Percentiles rank a stretch among this genome's conserved stretches.
phyloP scores from a whole-genome alignment of 2,797 vertebrate species.

The Basileuterus tristriatus region DNA sequence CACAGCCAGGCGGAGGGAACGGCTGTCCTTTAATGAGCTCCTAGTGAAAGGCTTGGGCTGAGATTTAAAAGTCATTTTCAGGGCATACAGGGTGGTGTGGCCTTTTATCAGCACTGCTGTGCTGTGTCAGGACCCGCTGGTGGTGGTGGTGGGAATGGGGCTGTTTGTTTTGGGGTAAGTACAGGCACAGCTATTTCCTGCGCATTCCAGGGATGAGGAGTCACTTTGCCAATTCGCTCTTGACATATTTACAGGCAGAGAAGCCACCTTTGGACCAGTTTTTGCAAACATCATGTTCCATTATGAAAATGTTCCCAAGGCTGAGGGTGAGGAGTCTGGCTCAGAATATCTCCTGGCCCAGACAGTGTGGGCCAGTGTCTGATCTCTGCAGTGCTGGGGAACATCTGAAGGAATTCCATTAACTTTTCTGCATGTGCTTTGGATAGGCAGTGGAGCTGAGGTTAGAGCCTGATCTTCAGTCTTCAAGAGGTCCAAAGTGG shows the following conservation, averaged over 20 bases:
- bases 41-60: neutral
- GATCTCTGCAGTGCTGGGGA: constrained; percentile 4
- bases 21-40: neutral
- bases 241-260: constrained; percentile 63
- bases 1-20: neutral
- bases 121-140: neutral
- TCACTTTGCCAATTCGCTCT: constrained; percentile 42
- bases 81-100: neutral
- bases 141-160: neutral
- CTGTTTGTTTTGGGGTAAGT: constrained; percentile 44
- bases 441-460: neutral
- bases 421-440: neutral
- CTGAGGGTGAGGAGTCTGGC: constrained; percentile 33
- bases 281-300: constrained; percentile 30
- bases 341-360: constrained; percentile 38
- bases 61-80: neutral
- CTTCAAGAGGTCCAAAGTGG: neutral
- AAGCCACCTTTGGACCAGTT: constrained; percentile 64
- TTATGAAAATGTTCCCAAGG: constrained; percentile 41
- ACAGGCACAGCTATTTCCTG: constrained; percentile 65
- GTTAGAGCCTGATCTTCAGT: constrained; percentile 9
- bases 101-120: neutral
- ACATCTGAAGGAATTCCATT: constrained; percentile 32
- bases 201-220: constrained; percentile 51
- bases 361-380: constrained; percentile 36